A percentile compares a stretch with the other conserved stretches of the same genome.
phyloP scores from a whole-genome alignment of 2,113 vertebrate genomes.

The Podarcis muralis region DNA sequence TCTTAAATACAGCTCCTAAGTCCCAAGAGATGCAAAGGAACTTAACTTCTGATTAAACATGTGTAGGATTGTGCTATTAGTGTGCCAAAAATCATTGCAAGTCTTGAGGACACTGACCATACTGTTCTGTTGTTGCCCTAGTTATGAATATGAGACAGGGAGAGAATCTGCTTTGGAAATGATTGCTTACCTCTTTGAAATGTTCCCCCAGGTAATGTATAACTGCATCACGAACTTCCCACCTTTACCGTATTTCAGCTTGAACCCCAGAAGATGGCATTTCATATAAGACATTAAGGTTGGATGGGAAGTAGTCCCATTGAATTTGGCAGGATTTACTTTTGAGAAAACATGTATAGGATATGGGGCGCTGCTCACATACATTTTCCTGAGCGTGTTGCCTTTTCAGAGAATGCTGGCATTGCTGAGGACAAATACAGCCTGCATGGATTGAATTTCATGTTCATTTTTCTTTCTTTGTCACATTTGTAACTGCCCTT shows the following conservation, averaged over 20 bases:
- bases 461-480: background rate
- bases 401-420: background rate
- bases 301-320: background rate
- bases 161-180: constrained; percentile 93
- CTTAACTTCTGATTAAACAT: background rate
- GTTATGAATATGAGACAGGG: constrained; percentile 93
- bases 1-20: background rate
- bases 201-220: constrained; percentile 85
- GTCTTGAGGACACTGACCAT: constrained; percentile 28
- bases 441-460: background rate
- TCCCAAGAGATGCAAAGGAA: background rate
- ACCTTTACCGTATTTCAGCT: background rate
- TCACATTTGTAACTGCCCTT: background rate
- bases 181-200: constrained; percentile 88
- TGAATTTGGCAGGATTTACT: background rate
- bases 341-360: background rate
- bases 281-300: background rate
- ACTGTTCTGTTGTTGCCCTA: constrained; percentile 29
- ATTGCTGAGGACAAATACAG: background rate
- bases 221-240: background rate
- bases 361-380: background rate
- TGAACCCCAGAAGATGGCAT: background rate
- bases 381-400: background rate
- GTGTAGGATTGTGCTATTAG: background rate
- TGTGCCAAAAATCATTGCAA: constrained; percentile 8